Evolutionary conservation across 2,888 invertebrate species (phyloP), one percentile per base, ranked within the genome.

Genomic region (Athalia rosae): DNA sequence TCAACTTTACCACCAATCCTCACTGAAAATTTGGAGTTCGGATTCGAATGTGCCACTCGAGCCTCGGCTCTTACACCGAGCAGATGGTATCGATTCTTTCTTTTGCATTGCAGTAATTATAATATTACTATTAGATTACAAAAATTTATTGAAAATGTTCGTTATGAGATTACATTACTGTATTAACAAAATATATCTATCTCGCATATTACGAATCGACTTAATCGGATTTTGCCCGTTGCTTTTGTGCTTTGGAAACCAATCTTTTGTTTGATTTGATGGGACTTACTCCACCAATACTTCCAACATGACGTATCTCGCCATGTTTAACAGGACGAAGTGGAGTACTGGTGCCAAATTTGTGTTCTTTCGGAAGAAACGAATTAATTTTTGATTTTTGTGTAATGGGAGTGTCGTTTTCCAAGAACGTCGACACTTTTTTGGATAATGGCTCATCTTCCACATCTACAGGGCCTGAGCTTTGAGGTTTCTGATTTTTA

Each of bases 281-380:
- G n/a, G 69, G 69, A 15, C 69, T 69, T 11, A 69, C 45, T 13
- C 69, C 58, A 11, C 8, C 45, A 58, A 43, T 9, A 13, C 6
- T 43, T 43, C 67, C 11, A 45, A 3, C 58, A 56, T 56, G 45
- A 3, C 8, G 56, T 56, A 13, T 56, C 11, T 56, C 69, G 1
- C 13, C 6, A 3, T 45, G 15, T 8, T 1, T 69, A 2, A 69
- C 41, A 56, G 41, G 53, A 43, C 43, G 56, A 45, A 69, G 56
- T n/a, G 69, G 69, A 13, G 69, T 69, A 45, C 69, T 69, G 15
- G 69, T 69, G 7, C 69, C 69, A 7, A 69, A 69, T 45, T 69
- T 50, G 7, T 9, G 9, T 56, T 43, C 56, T 58, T 7, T 6
- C 58, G 56, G 56, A 43, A n/a, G 9, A 58, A 45, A 56, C 11